Evolutionary conservation across 2,888 invertebrate species (phyloP), one percentile per base, ranked within the genome.

Genomic region (Phorcus lineatus): DNA sequence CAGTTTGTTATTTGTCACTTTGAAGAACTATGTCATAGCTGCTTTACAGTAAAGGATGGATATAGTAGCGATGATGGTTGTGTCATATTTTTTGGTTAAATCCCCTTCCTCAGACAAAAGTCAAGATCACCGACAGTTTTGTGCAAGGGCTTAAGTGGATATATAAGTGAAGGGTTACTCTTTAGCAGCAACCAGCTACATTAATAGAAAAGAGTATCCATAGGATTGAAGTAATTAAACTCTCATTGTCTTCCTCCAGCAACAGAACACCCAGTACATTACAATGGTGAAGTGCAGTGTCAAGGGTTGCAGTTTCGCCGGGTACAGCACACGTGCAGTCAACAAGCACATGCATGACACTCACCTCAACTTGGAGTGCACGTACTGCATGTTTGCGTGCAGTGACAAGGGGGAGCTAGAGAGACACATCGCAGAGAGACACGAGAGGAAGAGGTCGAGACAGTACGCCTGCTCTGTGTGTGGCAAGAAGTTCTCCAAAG

Each of bases 321-420:
- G 62, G 16, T 62, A 62, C 62, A 62, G 62, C 28, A 62, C 62
- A 28, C 24, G 62, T 13, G 62, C 62, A 17, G 62, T 62, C 62
- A 62, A 62, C 62, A 62, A 62, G 28, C 62, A 62, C 62, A 62
- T 62, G 62, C 62, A 62, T 13, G 62, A 62, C 62, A 62, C 62
- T 11, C 62, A 62, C 13, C 62, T 62, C 62, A 62, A 62, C 62
- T 24, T 62, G 62, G 62, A 62, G 62, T 62, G 62, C 24, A 28
- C 62, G 13, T 62, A 62, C 62, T 62, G 62, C 28, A 62, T 62
- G 62, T 62, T 62, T 28, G 62, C 62, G 16, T 62, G 62, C 28
- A 62, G 62, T 17, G 28, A 62, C 62, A 62, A 62, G 62, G 62
- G 11, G 24, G 62, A 62, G 62, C 24, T 62, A 16, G 62, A 62